Base-by-base conservation (phyloP, 2,797 vertebrate species). In the Sebastes matsubarae region DNA sequence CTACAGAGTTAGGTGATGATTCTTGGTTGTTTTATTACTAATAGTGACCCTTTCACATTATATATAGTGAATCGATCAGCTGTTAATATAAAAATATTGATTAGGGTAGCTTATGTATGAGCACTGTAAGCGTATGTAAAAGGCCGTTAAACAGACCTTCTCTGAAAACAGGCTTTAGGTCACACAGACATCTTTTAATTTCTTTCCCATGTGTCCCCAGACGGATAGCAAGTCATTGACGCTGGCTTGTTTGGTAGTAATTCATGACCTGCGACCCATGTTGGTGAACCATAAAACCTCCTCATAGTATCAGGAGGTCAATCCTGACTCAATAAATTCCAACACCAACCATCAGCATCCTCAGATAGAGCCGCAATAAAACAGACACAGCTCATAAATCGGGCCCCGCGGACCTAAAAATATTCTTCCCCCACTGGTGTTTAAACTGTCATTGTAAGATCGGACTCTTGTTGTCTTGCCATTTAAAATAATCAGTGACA, bases 181-280 rank as follows among this genome's bases (percentile, higher is more conserved):
- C 24, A 64, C 9, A 12, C 27, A 70, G 68, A 68, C 75, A 74
- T 84, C 54, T 74, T 84, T 86, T 81, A 67, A 69, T 79, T 76
- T 77, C 59, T 71, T 32, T 24, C 9, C 11, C 22, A 50, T 59
- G 70, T 68, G 60, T 86, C 74, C 42, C 57, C 5, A 72, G 87
- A 90, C 87, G 68, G 81, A 88, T 87, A 82, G 87, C 83, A 72
- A 78, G 76, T 77, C 72, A 78, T 55, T 87, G 85, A 87, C 60
- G 25, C 78, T n/a, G 70, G 72, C 90, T 93, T 91, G 87, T 94
- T 92, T 90, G 85, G 83, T 86, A 72, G 87, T 93, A 92, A 93
- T 92, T 94, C 89, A 94, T 91, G 87, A 91, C 90, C 91, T 88
- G 79, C 72, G 67, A 92, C 92, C 90, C 83, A 84, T 86, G 89